Conservation (phyloP, 2,113 vertebrate species). For the Marcusenius ussheri region DNA sequence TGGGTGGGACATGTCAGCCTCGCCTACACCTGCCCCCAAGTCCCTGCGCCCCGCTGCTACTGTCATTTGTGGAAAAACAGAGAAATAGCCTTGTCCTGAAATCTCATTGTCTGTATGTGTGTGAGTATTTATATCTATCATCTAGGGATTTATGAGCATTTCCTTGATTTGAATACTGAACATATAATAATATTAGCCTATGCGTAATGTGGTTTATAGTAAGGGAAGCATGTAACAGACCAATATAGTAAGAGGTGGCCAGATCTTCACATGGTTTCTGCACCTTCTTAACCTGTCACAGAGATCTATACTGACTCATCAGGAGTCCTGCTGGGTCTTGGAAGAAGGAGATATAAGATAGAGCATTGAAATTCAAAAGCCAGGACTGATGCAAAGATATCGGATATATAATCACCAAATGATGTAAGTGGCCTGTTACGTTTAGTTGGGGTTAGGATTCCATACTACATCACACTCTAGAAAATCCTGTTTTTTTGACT, state of each 20-base stretch:
- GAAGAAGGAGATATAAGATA: not conserved
- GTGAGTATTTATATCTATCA: not conserved
- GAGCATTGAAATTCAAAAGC: not conserved
- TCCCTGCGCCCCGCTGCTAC: not conserved
- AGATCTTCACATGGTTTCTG: not conserved
- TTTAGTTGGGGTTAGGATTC: constrained; percentile 55
- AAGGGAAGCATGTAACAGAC: not conserved
- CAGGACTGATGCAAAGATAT: not conserved
- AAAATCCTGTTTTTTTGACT: constrained; percentile 23
- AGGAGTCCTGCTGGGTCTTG: not conserved
- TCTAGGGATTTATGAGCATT: not conserved
- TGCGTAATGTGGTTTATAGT: not conserved
- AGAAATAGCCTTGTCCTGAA: not conserved
- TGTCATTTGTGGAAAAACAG: not conserved
- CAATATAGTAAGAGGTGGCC: not conserved
- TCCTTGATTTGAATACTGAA: not conserved
- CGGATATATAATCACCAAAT: not conserved
- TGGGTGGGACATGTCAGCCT: not conserved
- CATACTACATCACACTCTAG: constrained; percentile 43
- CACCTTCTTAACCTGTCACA: not conserved
- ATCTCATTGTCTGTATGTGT: not conserved
- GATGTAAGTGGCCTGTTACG: constrained; percentile 25
- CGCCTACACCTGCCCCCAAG: not conserved
- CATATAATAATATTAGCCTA: not conserved
- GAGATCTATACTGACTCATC: not conserved